Conservation (phyloP, 2,888 invertebrate species). For the Eupithecia vulgata region DNA sequence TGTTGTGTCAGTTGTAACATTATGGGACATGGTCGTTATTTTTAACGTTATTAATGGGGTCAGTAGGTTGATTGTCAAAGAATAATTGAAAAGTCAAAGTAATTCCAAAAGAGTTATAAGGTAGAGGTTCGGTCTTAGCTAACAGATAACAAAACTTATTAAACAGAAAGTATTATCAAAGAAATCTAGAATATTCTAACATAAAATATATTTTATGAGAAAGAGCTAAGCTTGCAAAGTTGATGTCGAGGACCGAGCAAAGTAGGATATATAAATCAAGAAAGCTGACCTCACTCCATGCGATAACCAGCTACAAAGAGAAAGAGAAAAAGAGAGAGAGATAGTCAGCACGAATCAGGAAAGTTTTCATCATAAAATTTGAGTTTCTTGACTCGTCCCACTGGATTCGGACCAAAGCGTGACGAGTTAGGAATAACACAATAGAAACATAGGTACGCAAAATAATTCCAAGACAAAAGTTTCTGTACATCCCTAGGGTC, state of each 20-base stretch:
- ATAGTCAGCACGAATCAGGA: too few species aligned
- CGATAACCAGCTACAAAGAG: neutral
- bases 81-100: neutral
- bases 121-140: neutral
- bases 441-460: neutral
- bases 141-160: neutral
- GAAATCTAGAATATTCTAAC: too few species aligned
- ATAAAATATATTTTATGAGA: neutral
- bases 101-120: neutral
- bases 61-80: neutral
- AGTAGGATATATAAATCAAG: neutral
- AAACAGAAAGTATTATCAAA: neutral
- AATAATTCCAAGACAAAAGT: neutral
- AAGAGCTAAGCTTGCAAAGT: neutral
- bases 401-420: too few species aligned
- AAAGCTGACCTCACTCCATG: neutral
- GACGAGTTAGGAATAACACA: too few species aligned
- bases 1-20: conserved; percentile 32
- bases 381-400: too few species aligned
- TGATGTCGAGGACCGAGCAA: neutral
- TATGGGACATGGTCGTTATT: conserved; percentile 20
- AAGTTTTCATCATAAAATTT: too few species aligned
- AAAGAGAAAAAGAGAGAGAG: neutral
- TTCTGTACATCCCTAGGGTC: neutral
- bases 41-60: conserved; percentile 12